Evolutionary conservation across 2,888 invertebrate genomes (phyloP).

Genomic region (Ctenicera cuprea): DNA sequence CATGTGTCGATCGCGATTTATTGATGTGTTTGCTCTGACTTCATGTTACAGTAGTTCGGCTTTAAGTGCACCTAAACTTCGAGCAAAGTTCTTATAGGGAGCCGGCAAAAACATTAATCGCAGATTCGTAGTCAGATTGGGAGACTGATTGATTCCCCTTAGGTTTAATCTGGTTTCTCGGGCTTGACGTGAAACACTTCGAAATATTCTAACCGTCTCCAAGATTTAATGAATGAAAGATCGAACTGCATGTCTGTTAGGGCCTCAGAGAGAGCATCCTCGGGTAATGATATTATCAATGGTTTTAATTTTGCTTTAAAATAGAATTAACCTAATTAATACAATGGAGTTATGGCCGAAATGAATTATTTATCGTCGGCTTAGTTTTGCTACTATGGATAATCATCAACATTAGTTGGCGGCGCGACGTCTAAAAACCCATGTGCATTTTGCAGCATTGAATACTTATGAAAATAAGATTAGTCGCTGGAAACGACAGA

Average conservation of each 20-base stretch:
- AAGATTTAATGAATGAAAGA: slow-evolving; percentile 37
- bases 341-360: too few species aligned
- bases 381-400: too few species aligned
- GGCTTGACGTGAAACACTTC: slow-evolving; percentile 36
- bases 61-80: slow-evolving; percentile 23
- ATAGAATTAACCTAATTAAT: too few species aligned
- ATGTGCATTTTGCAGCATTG: too few species aligned
- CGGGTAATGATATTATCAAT: too few species aligned
- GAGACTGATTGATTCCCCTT: slow-evolving; percentile 35
- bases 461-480: too few species aligned
- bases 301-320: too few species aligned
- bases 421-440: too few species aligned
- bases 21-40: slow-evolving; percentile 5
- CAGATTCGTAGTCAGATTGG: slow-evolving; percentile 36
- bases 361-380: too few species aligned
- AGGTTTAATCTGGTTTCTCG: slow-evolving; percentile 37
- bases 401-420: too few species aligned
- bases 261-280: too few species aligned
- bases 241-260: slow-evolving; percentile 10
- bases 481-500: too few species aligned
- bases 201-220: slow-evolving; percentile 30
- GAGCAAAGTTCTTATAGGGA: slow-evolving; percentile 18
- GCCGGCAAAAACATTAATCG: slow-evolving; percentile 35
- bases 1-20: slow-evolving; percentile 11
- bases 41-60: slow-evolving; percentile 3